Base-by-base conservation (phyloP, 2,113 vertebrate genomes). In the Sceloporus tristichus region DNA sequence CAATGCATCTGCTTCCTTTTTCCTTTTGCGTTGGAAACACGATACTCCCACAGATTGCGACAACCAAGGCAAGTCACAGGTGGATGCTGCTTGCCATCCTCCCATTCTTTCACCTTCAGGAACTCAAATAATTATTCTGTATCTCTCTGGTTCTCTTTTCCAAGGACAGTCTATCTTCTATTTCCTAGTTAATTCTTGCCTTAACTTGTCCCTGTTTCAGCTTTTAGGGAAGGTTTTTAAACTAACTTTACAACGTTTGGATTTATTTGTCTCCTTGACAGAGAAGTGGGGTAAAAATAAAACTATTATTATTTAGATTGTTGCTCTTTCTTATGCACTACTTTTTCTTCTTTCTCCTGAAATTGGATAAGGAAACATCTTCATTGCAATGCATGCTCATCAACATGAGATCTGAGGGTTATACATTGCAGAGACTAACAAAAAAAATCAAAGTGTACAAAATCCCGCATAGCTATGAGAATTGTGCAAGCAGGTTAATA, bases 1-100 rank as follows among this genome's bases (percentile, higher is more conserved):
- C 53, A 56, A 9, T n/a, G 29, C 18, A 59, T 34, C 14, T 79
- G n/a, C 16, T 27, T 79, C 77, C 54, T 79, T 25, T 54, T 79
- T 56, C 78, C 53, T 79, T 54, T 56, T 56, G 19, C 68, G 23
- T 85, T 85, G 48, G 83, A 85, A 85, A 75, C n/a, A 18, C n/a
- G 27, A 54, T 6, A 56, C 27, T 56, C 78, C 27, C 13, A 10
- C n/a, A 11, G 53, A 29, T 14, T 59, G 29, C n/a, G 78, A 79
- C 23, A 25, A 19, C 53, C 42, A 29, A 53, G 23, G 25, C 42
- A 79, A 78, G 23, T 48, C 70, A 74, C 21, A 34, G 53, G 66
- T 53, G 29, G 82, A 48, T 56, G 53, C 25, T 40, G 2, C 7
- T 62, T 74, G 59, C 54, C 82, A 53, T 71, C 42, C n/a, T 23